Evolutionary conservation across 2,797 vertebrate genomes (phyloP).

Genomic region (Acipenser oxyrinchus): DNA sequence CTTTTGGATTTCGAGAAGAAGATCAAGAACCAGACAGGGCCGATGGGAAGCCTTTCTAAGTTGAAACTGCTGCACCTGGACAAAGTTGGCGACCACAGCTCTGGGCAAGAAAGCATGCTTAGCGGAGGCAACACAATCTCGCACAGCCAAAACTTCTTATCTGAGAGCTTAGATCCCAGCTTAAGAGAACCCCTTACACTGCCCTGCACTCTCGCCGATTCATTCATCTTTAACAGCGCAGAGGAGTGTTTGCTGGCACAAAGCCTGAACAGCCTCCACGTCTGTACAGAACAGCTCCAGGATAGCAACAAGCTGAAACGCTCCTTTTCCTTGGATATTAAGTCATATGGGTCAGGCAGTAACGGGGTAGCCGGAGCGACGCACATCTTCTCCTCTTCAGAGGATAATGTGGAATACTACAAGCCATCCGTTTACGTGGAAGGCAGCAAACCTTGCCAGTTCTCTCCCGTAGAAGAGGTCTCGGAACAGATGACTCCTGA

Average conservation of each 20-base stretch:
- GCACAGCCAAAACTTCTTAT: constrained; percentile 30
- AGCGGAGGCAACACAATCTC: constrained; percentile 19
- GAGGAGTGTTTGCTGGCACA: constrained; percentile 63
- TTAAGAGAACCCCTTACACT: constrained; percentile 39
- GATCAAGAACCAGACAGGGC: constrained; percentile 58
- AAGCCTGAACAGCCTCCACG: constrained; percentile 66
- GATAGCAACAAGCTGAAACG: constrained; percentile 78
- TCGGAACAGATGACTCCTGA: constrained; percentile 81
- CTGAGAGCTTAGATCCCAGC: constrained; percentile 28
- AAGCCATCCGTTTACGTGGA: constrained; percentile 65
- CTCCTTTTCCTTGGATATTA: constrained; percentile 89
- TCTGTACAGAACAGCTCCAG: constrained; percentile 60
- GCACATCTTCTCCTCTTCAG: constrained; percentile 43
- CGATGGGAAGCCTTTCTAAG: constrained; percentile 39
- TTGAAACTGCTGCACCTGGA: constrained; percentile 56
- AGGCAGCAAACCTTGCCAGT: constrained; percentile 73
- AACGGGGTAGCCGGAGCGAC: constrained; percentile 31
- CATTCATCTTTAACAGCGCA: constrained; percentile 9
- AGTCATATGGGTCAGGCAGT: constrained; percentile 57
- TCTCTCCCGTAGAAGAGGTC: constrained; percentile 85
- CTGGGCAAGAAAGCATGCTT: constrained; percentile 25
- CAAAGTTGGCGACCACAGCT: constrained; percentile 27
- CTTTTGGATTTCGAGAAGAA: constrained; percentile 93
- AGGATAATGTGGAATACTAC: constrained; percentile 65
- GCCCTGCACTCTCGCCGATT: constrained; percentile 26